Evolutionary conservation across 2,888 invertebrate species (phyloP), one percentile per base, ranked within the genome.

Genomic region (Calameuta pallipes): DNA sequence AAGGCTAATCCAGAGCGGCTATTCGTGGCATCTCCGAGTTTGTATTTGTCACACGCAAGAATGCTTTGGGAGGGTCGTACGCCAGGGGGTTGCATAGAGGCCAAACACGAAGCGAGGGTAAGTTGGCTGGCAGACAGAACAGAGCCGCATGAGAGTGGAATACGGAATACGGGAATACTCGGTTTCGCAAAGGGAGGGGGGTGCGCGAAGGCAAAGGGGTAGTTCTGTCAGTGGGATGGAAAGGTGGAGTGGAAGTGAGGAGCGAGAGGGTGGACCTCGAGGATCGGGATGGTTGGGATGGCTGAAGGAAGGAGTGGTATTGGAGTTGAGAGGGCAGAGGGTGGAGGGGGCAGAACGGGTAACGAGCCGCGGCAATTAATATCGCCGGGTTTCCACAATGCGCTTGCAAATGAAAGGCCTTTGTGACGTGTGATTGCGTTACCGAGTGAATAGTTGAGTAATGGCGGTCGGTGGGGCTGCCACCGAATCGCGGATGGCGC

Each of bases 371-470:
- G 90, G 91, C 91, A 91, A 91, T 91, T 91, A 91, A 91, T 91
- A 91, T 91, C 90, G 88, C 88, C 85, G 87, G 90, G 89, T 89
- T 91, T 91, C 90, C 91, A 91, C 91, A 91, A 91, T 91, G 91
- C 91, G 90, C 91, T 91, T 91, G 91, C 91, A 91, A 91, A 91
- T 91, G 91, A 91, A 91, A 91, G 91, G 91, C 90, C 91, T 91
- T 91, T 91, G 91, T 91, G 91, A 91, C 91, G 91, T 91, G 90
- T 91, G 91, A 91, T 91, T 91, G 91, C 91, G 90, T 90, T 90
- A 89, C 89, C 91, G 89, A 90, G 90, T 91, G 91, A 91, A 91
- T 91, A 91, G 90, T 89, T 91, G 91, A 91, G 90, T 91, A 90
- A 91, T 91, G 91, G 90, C 87, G 88, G 87, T 88, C 84, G 87